Base-by-base conservation (phyloP, 2,888 invertebrate species). In the Cynaeus angustus region DNA sequence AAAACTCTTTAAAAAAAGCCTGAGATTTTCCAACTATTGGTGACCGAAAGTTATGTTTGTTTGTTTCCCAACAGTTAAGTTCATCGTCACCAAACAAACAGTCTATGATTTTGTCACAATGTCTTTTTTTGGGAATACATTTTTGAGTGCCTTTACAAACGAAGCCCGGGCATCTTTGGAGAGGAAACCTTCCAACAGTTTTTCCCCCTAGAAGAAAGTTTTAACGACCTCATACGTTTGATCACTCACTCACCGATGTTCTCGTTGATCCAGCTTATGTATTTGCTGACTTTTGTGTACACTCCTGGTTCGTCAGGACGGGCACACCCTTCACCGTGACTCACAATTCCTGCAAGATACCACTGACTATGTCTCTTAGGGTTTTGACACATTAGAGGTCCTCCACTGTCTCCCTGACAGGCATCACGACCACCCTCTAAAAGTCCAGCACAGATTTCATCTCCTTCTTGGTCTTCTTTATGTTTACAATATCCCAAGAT, bases 311-410 rank as follows among this genome's bases (percentile, higher is more conserved):
- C 93, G 70, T 89, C 88, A 58, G 92, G 90, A 73, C 93, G 88
- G 13, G 90, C 96, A 83, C 96, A 96, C 1, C 96, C 96, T 77
- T 94, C 91, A 16, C 96, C 96, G 80, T 95, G 95, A 79, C 95
- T 95, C 0, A 96, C 94, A 56, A 96, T 89, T 0, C 95, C 96
- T 3, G 92, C 94, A 70, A 94, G 86, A 81, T 94, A 94, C 92
- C 93, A 94, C 79, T 92, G 91, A 71, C 89, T 88, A 0, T 87
- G 83, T 78, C 89, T 88, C 66, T 87, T 86, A 41, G 91, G 90
- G 83, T 92, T 91, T 81, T 89, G 90, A 84, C 95, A 95, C 83
- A 95, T 88, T 53, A 95, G 88, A 50, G 95, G 95, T 0, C 95
- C 95, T 48, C 95, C 95, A 74, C 94, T 94, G 79, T 94, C 93